phyloP scores from a whole-genome alignment of 2,888 invertebrate species.

The Drosophila melanosoma region DNA sequence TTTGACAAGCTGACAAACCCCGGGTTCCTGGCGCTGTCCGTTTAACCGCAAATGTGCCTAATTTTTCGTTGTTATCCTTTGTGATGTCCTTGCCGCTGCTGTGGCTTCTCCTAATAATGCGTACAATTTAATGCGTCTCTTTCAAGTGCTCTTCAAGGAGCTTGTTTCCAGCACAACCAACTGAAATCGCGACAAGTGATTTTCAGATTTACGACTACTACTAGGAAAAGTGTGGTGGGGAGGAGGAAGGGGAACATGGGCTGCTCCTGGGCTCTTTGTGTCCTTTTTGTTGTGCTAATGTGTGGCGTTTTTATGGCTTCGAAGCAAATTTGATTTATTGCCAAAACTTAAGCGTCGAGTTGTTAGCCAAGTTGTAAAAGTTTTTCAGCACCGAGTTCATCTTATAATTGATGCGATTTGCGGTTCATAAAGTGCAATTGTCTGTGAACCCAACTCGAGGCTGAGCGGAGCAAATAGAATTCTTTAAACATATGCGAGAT shows the following conservation, averaged over 20 bases:
- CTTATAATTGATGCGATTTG: conserved; percentile 78
- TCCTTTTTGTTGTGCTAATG: conserved; percentile 78
- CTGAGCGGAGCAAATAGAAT: conserved; percentile 6
- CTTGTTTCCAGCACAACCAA: conserved; percentile 23
- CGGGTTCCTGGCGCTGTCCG: conserved; percentile 33
- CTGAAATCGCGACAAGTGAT: conserved; percentile 82
- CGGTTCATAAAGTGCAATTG: conserved; percentile 77
- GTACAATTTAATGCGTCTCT: conserved; percentile 79
- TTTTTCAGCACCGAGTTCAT: conserved; percentile 64
- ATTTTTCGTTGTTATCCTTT: conserved; percentile 77
- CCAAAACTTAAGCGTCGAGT: conserved; percentile 65
- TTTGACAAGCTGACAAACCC: conserved; percentile 52
- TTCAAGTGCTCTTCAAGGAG: conserved; percentile 40
- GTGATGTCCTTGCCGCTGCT: conserved; percentile 40
- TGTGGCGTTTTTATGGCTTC: conserved; percentile 70
- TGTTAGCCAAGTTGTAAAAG: conserved; percentile 62
- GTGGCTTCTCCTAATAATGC: conserved; percentile 75
- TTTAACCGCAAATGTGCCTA: conserved; percentile 77
- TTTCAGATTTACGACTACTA: conserved; percentile 81
- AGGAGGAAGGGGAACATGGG: neutral
- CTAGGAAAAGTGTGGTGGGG: conserved; percentile 9
- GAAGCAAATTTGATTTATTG: conserved; percentile 78
- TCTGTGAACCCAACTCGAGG: conserved; percentile 52
- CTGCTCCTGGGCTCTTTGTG: conserved; percentile 17
- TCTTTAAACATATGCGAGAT: conserved; percentile 63